phyloP scores from a whole-genome alignment of 2,797 vertebrate genomes.

The Enteromius afrohamiltoni region DNA sequence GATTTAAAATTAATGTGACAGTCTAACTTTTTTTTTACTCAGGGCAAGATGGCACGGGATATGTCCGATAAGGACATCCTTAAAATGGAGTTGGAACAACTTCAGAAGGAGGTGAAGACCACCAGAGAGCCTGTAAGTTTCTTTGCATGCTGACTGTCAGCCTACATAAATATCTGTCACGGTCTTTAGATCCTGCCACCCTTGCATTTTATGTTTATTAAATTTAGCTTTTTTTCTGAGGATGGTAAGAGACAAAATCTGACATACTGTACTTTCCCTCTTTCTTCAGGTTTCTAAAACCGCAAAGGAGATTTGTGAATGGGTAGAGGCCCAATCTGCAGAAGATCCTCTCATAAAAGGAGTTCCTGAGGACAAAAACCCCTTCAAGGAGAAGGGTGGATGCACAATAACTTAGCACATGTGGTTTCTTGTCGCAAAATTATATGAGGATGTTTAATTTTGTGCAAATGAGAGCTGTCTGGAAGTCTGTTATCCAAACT shows the following conservation, averaged over 20 bases:
- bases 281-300: slow-evolving; percentile 82
- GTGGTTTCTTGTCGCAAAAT: neutral
- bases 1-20: neutral
- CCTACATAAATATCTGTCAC: neutral
- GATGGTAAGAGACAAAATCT: neutral
- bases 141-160: neutral
- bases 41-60: slow-evolving; percentile 90
- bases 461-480: slow-evolving; percentile 5
- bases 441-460: neutral
- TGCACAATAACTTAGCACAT: slow-evolving; percentile 79
- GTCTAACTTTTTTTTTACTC: neutral
- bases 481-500: neutral
- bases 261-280: neutral
- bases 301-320: slow-evolving; percentile 82
- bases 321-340: slow-evolving; percentile 79
- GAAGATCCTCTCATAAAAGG: slow-evolving; percentile 91
- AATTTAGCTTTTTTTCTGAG: neutral
- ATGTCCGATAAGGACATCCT: slow-evolving; percentile 92
- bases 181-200: neutral
- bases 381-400: slow-evolving; percentile 92
- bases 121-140: slow-evolving; percentile 72
- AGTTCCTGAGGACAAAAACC: slow-evolving; percentile 90
- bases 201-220: neutral
- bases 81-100: slow-evolving; percentile 91
- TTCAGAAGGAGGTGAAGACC: slow-evolving; percentile 88